Evolutionary conservation across 1,140 invertebrate species (phyloP), one percentile per base, ranked within the genome.

Genomic region (Armadillidium nasatum): DNA sequence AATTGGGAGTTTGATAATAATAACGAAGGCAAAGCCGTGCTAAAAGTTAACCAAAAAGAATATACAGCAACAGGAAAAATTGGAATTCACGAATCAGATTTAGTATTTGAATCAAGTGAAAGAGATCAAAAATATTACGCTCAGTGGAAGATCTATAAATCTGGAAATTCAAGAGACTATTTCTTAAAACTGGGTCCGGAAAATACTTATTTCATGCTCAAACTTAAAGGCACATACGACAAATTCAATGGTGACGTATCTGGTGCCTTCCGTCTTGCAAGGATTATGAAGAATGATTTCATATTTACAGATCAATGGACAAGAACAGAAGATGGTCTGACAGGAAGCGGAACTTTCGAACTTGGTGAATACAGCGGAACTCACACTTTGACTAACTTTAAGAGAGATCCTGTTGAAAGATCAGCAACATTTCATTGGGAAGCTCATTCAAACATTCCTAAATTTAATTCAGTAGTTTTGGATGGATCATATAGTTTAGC

Each of bases 171-270:
- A 7, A 67, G 73, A 21, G 79, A 80, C 33, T 78, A 78, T 45
- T 80, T 74, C 71, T 11, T 80, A 10, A 80, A 80, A 68, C 7
- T 78, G 11, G 76, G 76, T 11, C 71, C 50, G n/a, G 74, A 76
- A 23, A 72, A 70, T 6, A 54, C 7, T 4, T 78, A 78, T n/a
- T 43, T n/a, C 10, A 78, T 80, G 79, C 4, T 74, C 2, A 78
- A 78, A 60, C 22, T 80, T 10, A 80, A 78, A 60, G 79, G 76
- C 68, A 66, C 44, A 66, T 44, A 69, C 69, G 44, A 43, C 2
- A 76, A 76, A 33, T 66, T 78, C 15, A 67, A 67, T 54, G 76
- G 74, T 21, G 75, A 76, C 13, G 60, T 78, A 19, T 74, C 76
- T 44, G 76, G 77, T 13, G 79, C 72, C 10, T 74, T 80, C 67